phyloP scores from a whole-genome alignment of 2,888 invertebrate genomes.

The Allygus modestus region DNA sequence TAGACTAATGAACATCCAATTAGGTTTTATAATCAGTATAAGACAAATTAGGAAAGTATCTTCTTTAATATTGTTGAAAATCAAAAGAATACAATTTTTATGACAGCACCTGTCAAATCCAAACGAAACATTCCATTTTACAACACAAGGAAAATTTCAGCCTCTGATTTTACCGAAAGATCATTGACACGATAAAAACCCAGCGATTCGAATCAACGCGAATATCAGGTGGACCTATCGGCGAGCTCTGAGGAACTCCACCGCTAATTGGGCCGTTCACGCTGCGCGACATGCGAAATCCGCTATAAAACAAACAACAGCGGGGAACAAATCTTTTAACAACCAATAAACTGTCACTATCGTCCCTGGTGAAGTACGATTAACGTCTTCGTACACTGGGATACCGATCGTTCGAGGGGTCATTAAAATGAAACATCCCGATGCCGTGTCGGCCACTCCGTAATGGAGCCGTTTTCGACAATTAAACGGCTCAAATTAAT shows the following conservation, averaged over 20 bases:
- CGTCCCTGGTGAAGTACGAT: constrained; percentile 26
- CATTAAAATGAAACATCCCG: background rate
- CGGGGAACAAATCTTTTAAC: constrained; percentile 42
- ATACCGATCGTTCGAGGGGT: constrained; percentile 8
- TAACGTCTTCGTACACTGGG: background rate
- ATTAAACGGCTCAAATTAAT: constrained; percentile 32
- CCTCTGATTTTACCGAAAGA: background rate
- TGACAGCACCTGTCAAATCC: no score
- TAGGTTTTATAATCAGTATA: no score
- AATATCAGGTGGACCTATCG: constrained; percentile 15
- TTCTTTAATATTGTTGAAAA: no score
- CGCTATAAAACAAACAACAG: constrained; percentile 41
- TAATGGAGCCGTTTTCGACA: constrained; percentile 45
- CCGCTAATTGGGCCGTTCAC: constrained; percentile 29
- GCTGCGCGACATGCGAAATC: constrained; percentile 11
- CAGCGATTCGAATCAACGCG: constrained; percentile 6
- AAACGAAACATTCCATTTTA: background rate
- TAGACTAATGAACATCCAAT: no score
- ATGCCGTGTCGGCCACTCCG: background rate
- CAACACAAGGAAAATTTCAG: no score
- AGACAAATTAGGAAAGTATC: no score
- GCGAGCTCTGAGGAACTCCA: background rate
- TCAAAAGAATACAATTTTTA: no score
- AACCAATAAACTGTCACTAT: constrained; percentile 32
- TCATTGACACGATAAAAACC: background rate